Conservation (phyloP, 2,797 vertebrate genomes). For the Ceryle rudis region DNA sequence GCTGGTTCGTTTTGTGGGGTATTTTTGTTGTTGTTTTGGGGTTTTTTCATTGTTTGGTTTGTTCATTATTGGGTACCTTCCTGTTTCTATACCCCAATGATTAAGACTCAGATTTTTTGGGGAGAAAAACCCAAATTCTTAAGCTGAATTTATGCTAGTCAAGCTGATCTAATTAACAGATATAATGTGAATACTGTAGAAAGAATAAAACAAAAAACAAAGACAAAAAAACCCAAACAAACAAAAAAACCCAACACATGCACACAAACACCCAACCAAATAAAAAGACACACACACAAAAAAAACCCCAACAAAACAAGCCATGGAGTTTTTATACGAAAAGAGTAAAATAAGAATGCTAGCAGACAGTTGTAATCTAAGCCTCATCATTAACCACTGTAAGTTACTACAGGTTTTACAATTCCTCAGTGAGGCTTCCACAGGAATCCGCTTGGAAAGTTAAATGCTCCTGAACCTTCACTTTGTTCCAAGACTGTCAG, state of each 20-base stretch:
- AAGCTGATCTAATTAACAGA: not conserved
- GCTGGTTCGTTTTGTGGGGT: no score
- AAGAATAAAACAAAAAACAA: not conserved
- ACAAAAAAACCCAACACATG: no score
- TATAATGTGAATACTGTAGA: not conserved
- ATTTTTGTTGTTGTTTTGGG: no score
- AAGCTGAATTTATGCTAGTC: not conserved
- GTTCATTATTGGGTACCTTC: not conserved
- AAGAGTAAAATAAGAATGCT: not conserved
- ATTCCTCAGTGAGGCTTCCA: not conserved
- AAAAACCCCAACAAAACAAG: no score
- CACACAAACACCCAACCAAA: no score
- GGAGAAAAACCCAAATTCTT: not conserved
- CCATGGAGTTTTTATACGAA: not conserved
- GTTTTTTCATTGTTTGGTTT: no score
- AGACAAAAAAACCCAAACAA: no score
- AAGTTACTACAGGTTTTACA: not conserved
- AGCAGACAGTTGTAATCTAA: not conserved
- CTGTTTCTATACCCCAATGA: not conserved
- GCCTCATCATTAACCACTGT: not conserved
- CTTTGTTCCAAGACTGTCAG: not conserved
- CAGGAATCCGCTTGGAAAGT: not conserved
- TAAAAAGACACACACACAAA: no score
- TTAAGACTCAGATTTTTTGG: not conserved
- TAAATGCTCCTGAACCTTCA: fast-evolving